Evolutionary conservation across 2,797 vertebrate species (phyloP), one percentile per base, ranked within the genome.

Genomic region (Macrochelys suwanniensis): DNA sequence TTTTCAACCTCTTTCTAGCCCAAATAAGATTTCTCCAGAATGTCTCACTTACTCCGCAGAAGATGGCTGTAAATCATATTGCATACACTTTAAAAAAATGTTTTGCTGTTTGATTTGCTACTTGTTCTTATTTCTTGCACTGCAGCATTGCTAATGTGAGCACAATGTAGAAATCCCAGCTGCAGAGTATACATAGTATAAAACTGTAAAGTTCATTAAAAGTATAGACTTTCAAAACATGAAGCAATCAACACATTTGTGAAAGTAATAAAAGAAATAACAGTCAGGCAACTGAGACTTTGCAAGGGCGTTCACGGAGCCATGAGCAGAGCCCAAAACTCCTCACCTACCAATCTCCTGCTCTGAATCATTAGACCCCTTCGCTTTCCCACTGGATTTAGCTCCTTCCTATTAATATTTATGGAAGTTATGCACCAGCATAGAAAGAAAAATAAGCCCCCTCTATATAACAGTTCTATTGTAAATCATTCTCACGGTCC

Each of bases 301-400:
- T 82, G 26, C 78, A 3, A 21, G 33, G 11, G 47, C 28, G 0
- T 0, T 49, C 85, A 12, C 1, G 5, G 89, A 53, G 68, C 45
- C 0, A 1, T 68, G 0, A 1, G 80, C 3, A 1, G 45, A 85
- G 12, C 42, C n/a, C 5, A 7, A 0, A 12, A 28, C 51, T 88
- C 31, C 84, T 0, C 2, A 4, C 81, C 17, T 87, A 11, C 57
- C 47, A 47, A 1, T 9, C 12, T 45, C 19, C 26, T 31, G 21
- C 28, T 33, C 12, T 45, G 26, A 3, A 3, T 3, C 5, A 3
- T 17, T 4, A 49, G 51, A 28, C 37, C 79, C 0, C 0, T 37
- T 5, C 61, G 37, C 9, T 31, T 47, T 54, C 88, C 51, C 5
- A 13, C 26, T 0, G 1, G 25, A 49, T 47, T 31, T 49, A 49